phyloP scores from a whole-genome alignment of 2,888 invertebrate genomes.

The Caradrina kadenii region DNA sequence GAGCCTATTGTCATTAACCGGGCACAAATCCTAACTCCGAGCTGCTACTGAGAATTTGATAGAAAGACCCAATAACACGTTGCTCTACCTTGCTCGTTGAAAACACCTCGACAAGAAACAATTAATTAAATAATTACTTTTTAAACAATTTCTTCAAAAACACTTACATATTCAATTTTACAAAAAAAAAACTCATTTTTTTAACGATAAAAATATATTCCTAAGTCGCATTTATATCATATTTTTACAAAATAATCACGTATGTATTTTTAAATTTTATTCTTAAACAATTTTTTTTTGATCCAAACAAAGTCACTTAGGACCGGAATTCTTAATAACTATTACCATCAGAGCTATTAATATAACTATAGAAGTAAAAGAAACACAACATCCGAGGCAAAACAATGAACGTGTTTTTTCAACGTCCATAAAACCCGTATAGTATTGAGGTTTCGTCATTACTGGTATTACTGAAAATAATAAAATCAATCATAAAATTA shows the following conservation, averaged over 20 bases:
- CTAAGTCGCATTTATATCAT: not conserved
- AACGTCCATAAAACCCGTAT: conserved; percentile 10
- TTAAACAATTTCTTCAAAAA: too few species aligned
- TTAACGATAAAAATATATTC: too few species aligned
- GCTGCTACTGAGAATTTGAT: too few species aligned
- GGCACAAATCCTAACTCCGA: too few species aligned
- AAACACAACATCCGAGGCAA: conserved; percentile 23
- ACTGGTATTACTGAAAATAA: conserved; percentile 31
- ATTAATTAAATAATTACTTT: too few species aligned
- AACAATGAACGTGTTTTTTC: conserved; percentile 17
- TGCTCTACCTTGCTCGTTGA: too few species aligned
- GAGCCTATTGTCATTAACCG: too few species aligned
- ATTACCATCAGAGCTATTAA: conserved; percentile 18
- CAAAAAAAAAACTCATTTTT: too few species aligned
- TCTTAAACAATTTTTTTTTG: conserved; percentile 18
- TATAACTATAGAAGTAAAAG: conserved; percentile 18
- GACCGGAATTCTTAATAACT: conserved; percentile 25
- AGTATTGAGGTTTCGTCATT: conserved; percentile 26
- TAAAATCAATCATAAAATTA: not conserved
- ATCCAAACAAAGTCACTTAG: conserved; percentile 19
- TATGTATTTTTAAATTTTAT: conserved; percentile 8
- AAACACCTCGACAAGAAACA: too few species aligned
- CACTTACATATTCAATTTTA: too few species aligned
- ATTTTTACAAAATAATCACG: conserved; percentile 3
- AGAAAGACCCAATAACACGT: too few species aligned